These are phyloP conservation scores for Hirtodrosophila alboralis DNA, from an alignment of 2,888 invertebrate genomes.

Conservation along the genomic window DNA sequence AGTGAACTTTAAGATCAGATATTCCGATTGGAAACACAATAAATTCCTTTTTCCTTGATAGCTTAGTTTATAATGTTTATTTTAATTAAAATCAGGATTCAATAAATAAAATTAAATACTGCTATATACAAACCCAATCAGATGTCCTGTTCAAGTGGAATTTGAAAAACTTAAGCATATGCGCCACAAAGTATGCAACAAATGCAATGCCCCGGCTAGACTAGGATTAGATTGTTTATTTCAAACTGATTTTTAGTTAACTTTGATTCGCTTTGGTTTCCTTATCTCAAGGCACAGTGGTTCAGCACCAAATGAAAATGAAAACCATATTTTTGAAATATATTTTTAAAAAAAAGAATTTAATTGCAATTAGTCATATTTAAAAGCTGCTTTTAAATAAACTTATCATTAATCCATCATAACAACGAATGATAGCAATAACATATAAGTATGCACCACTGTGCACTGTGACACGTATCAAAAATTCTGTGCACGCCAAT, in stretches of 20 bases:
- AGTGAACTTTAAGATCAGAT: no score
- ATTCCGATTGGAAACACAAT: no score
- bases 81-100: no score
- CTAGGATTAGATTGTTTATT: background rate
- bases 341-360: background rate
- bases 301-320: background rate
- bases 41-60: no score
- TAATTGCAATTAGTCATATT: no score
- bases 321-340: background rate
- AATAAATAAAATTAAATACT: no score
- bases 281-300: conserved; percentile 4
- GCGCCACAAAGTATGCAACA: conserved; percentile 16
- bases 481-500: conserved; percentile 42
- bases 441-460: no score
- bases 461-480: conserved; percentile 34
- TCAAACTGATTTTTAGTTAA: no score
- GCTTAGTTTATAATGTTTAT: no score
- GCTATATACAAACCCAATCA: background rate
- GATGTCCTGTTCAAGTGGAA: conserved; percentile 10
- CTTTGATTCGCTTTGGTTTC: background rate
- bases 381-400: no score
- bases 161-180: conserved; percentile 1
- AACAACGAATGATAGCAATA: no score
- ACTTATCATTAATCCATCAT: no score
- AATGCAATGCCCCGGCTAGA: background rate